These are phyloP conservation scores for Holacanthella duospinosa DNA, from an alignment of 2,888 invertebrate genomes.

Conservation along the genomic window DNA sequence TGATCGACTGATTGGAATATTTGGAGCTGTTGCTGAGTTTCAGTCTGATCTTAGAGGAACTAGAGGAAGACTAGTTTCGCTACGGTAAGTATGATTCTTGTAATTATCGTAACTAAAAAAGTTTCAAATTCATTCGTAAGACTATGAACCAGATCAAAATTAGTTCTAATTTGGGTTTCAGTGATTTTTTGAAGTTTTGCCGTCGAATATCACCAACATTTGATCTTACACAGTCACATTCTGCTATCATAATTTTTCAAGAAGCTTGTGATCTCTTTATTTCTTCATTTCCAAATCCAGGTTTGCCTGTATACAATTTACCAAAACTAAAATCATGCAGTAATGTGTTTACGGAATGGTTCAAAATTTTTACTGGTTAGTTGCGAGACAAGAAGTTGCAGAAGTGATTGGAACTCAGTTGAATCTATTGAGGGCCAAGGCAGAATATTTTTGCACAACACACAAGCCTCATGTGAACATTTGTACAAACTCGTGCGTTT, in stretches of 20 bases:
- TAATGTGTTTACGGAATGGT: too few relatives aligned
- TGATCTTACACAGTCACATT: slow-evolving; percentile 58
- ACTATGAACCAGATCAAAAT: too few relatives aligned
- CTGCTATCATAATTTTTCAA: slow-evolving; percentile 63
- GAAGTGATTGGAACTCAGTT: slow-evolving; percentile 66
- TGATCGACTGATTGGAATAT: slow-evolving; percentile 27
- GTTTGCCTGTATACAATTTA: too few relatives aligned
- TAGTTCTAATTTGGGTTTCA: too few relatives aligned
- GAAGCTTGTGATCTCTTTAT: slow-evolving; percentile 88
- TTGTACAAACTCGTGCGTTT: slow-evolving; percentile 47
- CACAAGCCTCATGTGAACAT: slow-evolving; percentile 55
- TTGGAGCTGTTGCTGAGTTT: slow-evolving; percentile 18
- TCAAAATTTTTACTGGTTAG: too few relatives aligned
- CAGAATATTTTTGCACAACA: slow-evolving; percentile 64
- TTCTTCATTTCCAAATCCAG: slow-evolving; percentile 54
- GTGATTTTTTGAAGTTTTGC: slow-evolving; percentile 90
- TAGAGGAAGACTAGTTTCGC: slow-evolving; percentile 19
- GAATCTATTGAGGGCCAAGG: slow-evolving; percentile 69
- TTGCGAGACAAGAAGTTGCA: slow-evolving; percentile 57
- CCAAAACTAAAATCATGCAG: too few relatives aligned
- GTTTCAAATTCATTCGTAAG: neutral
- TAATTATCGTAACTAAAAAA: too few relatives aligned
- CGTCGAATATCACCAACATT: slow-evolving; percentile 62
- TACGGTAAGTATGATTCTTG: too few relatives aligned
- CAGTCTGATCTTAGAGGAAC: slow-evolving; percentile 3